These are phyloP conservation scores for Sesamia nonagrioides DNA, from an alignment of 1,140 invertebrate species.

Conservation along the genomic window DNA sequence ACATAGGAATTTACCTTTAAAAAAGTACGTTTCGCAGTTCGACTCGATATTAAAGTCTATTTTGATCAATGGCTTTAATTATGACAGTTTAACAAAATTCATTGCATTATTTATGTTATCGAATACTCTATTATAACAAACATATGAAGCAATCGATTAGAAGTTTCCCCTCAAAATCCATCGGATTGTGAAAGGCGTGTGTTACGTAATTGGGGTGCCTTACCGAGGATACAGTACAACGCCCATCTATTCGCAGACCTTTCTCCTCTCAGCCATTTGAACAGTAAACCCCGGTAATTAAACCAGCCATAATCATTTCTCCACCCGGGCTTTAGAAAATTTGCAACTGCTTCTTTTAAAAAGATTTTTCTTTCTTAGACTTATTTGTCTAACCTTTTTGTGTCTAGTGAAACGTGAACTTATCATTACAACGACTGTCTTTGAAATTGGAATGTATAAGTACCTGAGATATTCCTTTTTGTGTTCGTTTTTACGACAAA, in stretches of 20 bases:
- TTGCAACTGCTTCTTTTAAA: slow-evolving; percentile 9
- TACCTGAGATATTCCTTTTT: neutral
- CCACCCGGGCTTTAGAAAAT: neutral
- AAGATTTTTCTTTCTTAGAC: slow-evolving; percentile 18
- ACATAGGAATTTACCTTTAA: too few species aligned
- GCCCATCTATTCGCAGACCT: neutral
- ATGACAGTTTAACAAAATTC: too few species aligned
- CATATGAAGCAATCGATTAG: too few species aligned
- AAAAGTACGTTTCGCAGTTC: too few species aligned
- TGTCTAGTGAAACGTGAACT: slow-evolving; percentile 25
- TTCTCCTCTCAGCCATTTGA: slow-evolving; percentile 1
- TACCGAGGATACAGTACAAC: neutral
- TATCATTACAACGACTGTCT: neutral
- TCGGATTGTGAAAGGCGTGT: too few species aligned
- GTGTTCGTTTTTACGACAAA: neutral
- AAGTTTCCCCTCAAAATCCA: too few species aligned
- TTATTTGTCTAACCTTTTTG: slow-evolving; percentile 10
- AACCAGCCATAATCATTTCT: slow-evolving; percentile 20
- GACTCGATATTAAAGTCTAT: too few species aligned
- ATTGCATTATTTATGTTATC: too few species aligned
- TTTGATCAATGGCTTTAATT: too few species aligned
- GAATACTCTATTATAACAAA: too few species aligned
- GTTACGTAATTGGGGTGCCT: too few species aligned
- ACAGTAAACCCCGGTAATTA: slow-evolving; percentile 22
- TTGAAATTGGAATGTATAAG: neutral